phyloP scores from a whole-genome alignment of 2,113 vertebrate genomes.

The Oceanodroma tethys region DNA sequence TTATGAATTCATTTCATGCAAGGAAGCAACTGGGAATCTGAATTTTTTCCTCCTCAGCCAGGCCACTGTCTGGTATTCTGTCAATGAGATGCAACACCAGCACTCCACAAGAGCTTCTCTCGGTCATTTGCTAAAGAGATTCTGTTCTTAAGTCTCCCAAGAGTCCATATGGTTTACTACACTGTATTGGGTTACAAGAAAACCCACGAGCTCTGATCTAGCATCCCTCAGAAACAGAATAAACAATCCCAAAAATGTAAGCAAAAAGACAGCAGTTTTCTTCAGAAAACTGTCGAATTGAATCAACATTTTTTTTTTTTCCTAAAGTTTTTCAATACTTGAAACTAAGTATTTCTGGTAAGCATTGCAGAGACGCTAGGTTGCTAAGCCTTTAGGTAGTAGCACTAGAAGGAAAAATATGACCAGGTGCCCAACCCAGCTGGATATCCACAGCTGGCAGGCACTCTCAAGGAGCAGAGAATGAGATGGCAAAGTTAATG shows the following conservation, averaged over 20 bases:
- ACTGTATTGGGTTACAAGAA: background rate
- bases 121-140: background rate
- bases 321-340: background rate
- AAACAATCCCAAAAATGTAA: background rate
- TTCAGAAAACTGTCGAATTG: background rate
- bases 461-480: slow-evolving; percentile 48
- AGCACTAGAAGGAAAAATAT: background rate
- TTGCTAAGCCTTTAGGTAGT: background rate
- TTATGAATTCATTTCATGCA: background rate
- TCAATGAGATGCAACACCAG: background rate
- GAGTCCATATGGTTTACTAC: accelerated
- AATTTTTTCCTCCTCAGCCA: background rate
- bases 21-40: background rate
- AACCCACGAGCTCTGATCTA: background rate
- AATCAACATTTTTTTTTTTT: background rate
- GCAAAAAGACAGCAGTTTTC: background rate
- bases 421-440: slow-evolving; percentile 65
- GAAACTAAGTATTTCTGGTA: background rate
- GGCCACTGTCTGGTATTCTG: background rate
- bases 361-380: background rate
- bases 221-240: background rate
- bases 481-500: slow-evolving; percentile 71
- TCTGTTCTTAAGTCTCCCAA: background rate
- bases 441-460: slow-evolving; percentile 60
- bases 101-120: background rate